Evolutionary conservation across 2,797 vertebrate species (phyloP), one percentile per base, ranked within the genome.

Genomic region (Sebastes alutus): DNA sequence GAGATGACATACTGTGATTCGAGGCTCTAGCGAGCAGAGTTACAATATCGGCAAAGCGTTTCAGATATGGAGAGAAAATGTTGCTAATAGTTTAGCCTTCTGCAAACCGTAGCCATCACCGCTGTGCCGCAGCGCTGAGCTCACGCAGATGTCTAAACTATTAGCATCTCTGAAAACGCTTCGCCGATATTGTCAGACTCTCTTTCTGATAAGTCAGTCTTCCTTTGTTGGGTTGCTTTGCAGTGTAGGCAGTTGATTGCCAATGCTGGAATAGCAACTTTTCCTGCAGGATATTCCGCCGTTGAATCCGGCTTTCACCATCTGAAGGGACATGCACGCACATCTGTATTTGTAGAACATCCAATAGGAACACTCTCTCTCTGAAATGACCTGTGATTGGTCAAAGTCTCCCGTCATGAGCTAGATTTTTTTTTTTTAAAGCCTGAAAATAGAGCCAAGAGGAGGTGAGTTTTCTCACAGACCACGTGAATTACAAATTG

Each of bases 371-470:
- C 16, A 2, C 42, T 49, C 42, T 49, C 42, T 49, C 16, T 49
- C 42, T 49, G 46, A 49, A 49, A 49, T 49, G 46, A 49, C 46
- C 18, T 49, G 18, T 1, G 46, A 49, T 49, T 1, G 18, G 42
- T 49, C 42, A 49, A 49, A 49, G 46, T 49, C 46, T 20, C 4
- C 46, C 7, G 16, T 49, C 7, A 4, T 2, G 0, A 20, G 18
- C 46, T 49, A 49, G 18, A 49, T 49, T 49, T 49, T 46, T 2
- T 20, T 49, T 49, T 49, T 46, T 2, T 20, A 49, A 49, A 49
- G 18, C 0, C 18, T 49, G 46, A 49, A 20, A 20, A 49, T 0
- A 49, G 46, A 49, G 46, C 0, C 0, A 20, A 20, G n/a, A n/a
- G n/a, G n/a, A n/a, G n/a, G n/a, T n/a, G n/a, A 49, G 18, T 46